Percentiles rank a stretch among this genome's conserved stretches.
Evolutionary conservation across 1,140 invertebrate species (phyloP).

Genomic region (Sitobion miscanthi): DNA sequence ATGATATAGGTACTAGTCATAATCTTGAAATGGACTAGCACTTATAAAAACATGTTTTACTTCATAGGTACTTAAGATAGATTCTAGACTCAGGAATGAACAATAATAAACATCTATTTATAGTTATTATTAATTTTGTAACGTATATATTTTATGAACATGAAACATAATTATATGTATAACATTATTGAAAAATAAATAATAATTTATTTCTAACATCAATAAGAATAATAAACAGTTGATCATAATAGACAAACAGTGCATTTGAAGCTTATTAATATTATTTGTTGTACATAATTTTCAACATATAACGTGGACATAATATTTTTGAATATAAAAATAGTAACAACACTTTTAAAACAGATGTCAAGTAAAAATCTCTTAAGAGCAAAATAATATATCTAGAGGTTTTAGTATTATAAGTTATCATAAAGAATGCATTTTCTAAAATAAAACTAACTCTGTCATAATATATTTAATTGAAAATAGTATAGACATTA

Average conservation of each 20-base stretch:
- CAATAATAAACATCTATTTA: neutral
- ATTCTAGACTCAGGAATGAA: neutral
- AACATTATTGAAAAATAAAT: conserved; percentile 40
- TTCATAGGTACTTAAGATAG: neutral
- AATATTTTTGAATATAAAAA: conserved; percentile 2
- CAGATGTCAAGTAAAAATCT: neutral
- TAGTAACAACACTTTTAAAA: neutral
- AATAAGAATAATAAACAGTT: conserved; percentile 1
- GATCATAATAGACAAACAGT: conserved; percentile 9
- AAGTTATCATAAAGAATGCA: neutral
- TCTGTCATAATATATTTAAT: neutral
- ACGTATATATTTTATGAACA: conserved; percentile 15
- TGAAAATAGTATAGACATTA: neutral
- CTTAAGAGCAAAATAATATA: neutral
- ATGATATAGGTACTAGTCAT: too few relatives aligned
- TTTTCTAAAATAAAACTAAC: neutral
- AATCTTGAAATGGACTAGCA: neutral
- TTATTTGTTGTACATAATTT: neutral
- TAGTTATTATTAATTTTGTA: neutral
- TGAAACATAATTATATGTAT: conserved; percentile 23
- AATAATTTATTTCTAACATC: conserved; percentile 15
- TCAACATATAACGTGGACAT: neutral
- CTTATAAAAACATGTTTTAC: neutral
- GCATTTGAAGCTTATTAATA: neutral
- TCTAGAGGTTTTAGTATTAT: neutral